Evolutionary conservation across 2,797 vertebrate genomes (phyloP), one percentile per base, ranked within the genome.

Genomic region (Sciurus carolinensis): DNA sequence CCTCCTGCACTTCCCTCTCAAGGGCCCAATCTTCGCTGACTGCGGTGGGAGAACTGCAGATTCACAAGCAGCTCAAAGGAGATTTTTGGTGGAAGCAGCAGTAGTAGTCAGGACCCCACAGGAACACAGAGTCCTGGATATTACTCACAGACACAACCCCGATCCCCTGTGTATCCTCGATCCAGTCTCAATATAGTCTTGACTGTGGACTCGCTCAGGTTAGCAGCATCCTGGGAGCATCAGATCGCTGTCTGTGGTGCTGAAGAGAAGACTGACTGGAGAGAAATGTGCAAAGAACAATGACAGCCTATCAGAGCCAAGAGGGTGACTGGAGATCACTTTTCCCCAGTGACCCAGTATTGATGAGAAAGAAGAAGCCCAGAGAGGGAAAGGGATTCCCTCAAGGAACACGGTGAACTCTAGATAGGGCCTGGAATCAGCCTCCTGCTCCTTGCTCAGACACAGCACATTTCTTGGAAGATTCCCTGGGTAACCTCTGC

Each of bases 191-290:
- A 5, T 50, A 10, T 0, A 24, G 57, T 24, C 57, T 59, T 59
- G 57, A 59, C 20, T 22, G 7, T 59, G 26, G 24, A 36, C 26
- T 10, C 1, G 18, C 13, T 67, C 39, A 15, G 11, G 30, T 75
- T 12, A 69, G 33, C 4, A 20, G 22, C 11, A 30, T 0, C 15
- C 0, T 20, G 59, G 18, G 22, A 5, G 2, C 0, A 24, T 59
- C 57, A 24, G 22, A 33, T 10, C 1, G 1, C 87, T 91, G 67
- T 91, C 52, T 15, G 0, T 26, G 30, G 83, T 94, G 67, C 72
- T 76, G 28, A 88, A 26, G 2, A 0, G 1, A 13, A 47, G 30
- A 66, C 17, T 14, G 57, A 59, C 22, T 9, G 7, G 3, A 62
- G 13, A 52, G 28, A 84, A 4, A 28, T 17, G 30, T 33, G 12